Evolutionary conservation across 2,797 vertebrate species (phyloP).

Genomic region (Amphiprion clarkii): DNA sequence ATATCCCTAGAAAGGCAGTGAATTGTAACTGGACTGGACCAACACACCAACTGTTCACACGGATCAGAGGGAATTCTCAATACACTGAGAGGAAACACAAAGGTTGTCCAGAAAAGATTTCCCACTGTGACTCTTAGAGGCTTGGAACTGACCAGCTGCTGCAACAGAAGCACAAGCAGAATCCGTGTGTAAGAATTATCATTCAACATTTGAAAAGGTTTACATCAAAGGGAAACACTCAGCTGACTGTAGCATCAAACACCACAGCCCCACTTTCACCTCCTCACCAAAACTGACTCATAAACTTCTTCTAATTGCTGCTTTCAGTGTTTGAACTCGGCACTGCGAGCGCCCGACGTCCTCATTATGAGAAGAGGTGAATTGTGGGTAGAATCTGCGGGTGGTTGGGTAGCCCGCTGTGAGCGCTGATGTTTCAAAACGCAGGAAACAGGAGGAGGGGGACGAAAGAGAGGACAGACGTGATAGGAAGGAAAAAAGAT

Average conservation of each 20-base stretch:
- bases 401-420: slow-evolving; percentile 60
- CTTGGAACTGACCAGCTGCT: slow-evolving; percentile 18
- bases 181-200: slow-evolving; percentile 26
- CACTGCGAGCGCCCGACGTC: slow-evolving; percentile 44
- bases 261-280: slow-evolving; percentile 34
- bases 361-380: slow-evolving; percentile 68
- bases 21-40: too few species aligned
- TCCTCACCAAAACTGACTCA: slow-evolving; percentile 40
- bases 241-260: slow-evolving; percentile 46
- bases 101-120: slow-evolving; percentile 5
- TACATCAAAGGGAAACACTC: slow-evolving; percentile 31
- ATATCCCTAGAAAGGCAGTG: neutral
- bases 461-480: slow-evolving; percentile 38
- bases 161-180: slow-evolving; percentile 8
- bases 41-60: neutral
- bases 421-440: slow-evolving; percentile 67
- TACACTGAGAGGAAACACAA: neutral
- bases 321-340: slow-evolving; percentile 62
- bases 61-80: neutral
- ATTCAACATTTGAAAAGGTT: slow-evolving; percentile 7
- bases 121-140: slow-evolving; percentile 3
- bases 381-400: slow-evolving; percentile 67
- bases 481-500: slow-evolving; percentile 9
- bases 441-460: slow-evolving; percentile 45
- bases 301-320: slow-evolving; percentile 63